phyloP scores from a whole-genome alignment of 1,140 invertebrate species.

The Drosophila arawakana region DNA sequence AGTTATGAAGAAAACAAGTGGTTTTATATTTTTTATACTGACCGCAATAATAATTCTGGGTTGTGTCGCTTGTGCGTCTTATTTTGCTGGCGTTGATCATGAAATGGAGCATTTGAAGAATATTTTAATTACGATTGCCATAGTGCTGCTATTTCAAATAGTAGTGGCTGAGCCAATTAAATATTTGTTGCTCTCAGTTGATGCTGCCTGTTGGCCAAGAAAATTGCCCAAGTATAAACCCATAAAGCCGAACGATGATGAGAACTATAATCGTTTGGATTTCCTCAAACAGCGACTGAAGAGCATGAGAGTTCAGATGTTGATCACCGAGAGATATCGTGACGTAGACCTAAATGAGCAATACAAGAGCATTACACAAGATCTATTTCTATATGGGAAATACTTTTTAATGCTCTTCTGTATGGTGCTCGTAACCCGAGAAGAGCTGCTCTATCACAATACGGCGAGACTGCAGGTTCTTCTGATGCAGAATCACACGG shows the following conservation, averaged over 20 bases:
- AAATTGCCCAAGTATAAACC: neutral
- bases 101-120: slow-evolving; percentile 37
- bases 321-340: slow-evolving; percentile 51
- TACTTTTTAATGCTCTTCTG: slow-evolving; percentile 52
- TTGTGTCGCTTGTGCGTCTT: neutral
- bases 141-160: slow-evolving; percentile 34
- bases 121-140: slow-evolving; percentile 35
- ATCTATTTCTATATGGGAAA: slow-evolving; percentile 51
- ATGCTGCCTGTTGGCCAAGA: slow-evolving; percentile 49
- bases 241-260: neutral
- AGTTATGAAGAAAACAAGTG: neutral
- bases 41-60: neutral
- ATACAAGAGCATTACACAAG: slow-evolving; percentile 51
- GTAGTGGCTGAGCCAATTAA: slow-evolving; percentile 43
- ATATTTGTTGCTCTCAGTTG: slow-evolving; percentile 35
- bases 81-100: slow-evolving; percentile 43
- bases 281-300: slow-evolving; percentile 47
- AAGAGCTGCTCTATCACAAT: slow-evolving; percentile 44
- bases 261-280: slow-evolving; percentile 17
- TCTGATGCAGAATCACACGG: slow-evolving; percentile 26
- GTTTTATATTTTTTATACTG: neutral
- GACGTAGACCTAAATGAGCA: slow-evolving; percentile 54
- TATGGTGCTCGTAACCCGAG: slow-evolving; percentile 28
- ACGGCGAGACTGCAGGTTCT: slow-evolving; percentile 31
- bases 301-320: slow-evolving; percentile 44